phyloP scores from a whole-genome alignment of 2,888 invertebrate genomes.

The Dryadula phaetusa region DNA sequence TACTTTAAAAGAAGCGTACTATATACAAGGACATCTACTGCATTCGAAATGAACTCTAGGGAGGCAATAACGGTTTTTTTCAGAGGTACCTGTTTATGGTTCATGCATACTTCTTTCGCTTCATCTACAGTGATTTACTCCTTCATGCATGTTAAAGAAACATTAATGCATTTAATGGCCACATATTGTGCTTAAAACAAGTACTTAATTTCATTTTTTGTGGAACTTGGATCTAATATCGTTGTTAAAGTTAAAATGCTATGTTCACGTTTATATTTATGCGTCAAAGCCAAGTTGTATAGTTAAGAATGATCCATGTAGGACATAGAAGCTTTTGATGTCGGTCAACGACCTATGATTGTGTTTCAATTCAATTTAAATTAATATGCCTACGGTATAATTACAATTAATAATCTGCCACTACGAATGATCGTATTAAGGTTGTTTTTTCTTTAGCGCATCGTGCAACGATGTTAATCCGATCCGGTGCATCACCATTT shows the following conservation, averaged over 20 bases:
- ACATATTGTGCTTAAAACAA: neutral
- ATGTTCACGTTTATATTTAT: conserved; percentile 2
- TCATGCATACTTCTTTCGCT: too few species aligned
- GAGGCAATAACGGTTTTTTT: too few species aligned
- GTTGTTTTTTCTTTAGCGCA: conserved; percentile 2
- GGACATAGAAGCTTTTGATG: neutral
- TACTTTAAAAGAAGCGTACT: too few species aligned
- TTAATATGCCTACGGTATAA: neutral
- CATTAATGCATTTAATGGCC: conserved; percentile 5
- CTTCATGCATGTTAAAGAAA: neutral
- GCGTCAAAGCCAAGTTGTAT: neutral
- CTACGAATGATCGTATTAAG: neutral
- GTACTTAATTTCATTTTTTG: conserved; percentile 3
- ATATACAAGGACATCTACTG: too few species aligned
- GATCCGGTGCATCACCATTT: conserved; percentile 9
- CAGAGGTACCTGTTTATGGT: too few species aligned
- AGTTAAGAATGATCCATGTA: neutral
- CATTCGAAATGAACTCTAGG: too few species aligned
- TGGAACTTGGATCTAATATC: neutral
- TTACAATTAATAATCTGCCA: neutral
- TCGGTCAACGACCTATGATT: neutral
- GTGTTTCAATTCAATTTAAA: neutral
- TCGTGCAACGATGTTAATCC: conserved; percentile 20
- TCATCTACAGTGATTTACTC: too few species aligned
- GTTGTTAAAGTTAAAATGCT: neutral